A percentile compares a stretch with the other conserved stretches of the same genome.
Evolutionary conservation across 2,113 vertebrate species (phyloP).

Genomic region (Spea bombifrons): DNA sequence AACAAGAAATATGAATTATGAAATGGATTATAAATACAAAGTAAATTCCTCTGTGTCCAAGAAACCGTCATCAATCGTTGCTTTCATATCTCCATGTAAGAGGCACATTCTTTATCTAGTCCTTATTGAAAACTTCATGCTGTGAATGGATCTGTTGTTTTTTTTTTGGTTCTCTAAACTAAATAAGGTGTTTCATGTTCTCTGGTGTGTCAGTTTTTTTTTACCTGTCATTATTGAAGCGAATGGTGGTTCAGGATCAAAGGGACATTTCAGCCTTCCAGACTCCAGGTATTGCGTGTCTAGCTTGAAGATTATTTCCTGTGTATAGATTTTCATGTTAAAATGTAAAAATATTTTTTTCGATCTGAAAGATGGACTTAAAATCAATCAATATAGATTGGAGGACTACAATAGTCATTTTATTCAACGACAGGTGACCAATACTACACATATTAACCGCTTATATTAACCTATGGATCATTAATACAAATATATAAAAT

Average conservation of each 20-base stretch:
- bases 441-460: too few species aligned
- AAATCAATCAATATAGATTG: too few species aligned
- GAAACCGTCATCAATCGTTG: slow-evolving; percentile 30
- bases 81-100: slow-evolving; percentile 24
- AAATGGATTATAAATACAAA: neutral
- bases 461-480: too few species aligned
- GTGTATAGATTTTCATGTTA: slow-evolving; percentile 46
- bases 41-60: slow-evolving; percentile 5
- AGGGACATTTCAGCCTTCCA: slow-evolving; percentile 92
- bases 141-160: slow-evolving; percentile 35
- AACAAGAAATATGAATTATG: neutral
- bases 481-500: too few species aligned
- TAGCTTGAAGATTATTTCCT: slow-evolving; percentile 79
- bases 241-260: slow-evolving; percentile 89
- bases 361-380: too few species aligned
- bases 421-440: too few species aligned
- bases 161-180: slow-evolving; percentile 19
- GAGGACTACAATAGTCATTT: too few species aligned
- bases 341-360: too few species aligned
- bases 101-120: slow-evolving; percentile 30
- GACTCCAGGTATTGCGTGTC: slow-evolving; percentile 80
- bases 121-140: slow-evolving; percentile 11
- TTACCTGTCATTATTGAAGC: slow-evolving; percentile 93
- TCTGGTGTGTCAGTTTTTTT: slow-evolving; percentile 34
- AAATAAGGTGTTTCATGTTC: slow-evolving; percentile 22